phyloP scores from a whole-genome alignment of 2,113 vertebrate genomes.

The Motacilla tschutschensis region DNA sequence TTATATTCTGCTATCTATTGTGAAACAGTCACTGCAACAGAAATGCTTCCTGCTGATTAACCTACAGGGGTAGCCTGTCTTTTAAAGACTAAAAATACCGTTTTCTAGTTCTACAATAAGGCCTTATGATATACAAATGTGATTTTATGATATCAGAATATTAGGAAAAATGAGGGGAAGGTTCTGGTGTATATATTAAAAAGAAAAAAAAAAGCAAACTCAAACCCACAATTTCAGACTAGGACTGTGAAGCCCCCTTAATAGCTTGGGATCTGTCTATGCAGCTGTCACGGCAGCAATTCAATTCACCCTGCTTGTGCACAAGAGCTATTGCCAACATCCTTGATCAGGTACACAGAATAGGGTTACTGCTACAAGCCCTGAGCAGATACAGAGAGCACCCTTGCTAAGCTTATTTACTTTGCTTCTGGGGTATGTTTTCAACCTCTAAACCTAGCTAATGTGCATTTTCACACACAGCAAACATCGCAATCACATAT shows the following conservation, averaged over 20 bases:
- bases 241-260: background rate
- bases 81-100: background rate
- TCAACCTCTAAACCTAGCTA: background rate
- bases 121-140: background rate
- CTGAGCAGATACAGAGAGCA: background rate
- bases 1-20: constrained; percentile 53
- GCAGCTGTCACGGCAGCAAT: background rate
- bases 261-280: background rate
- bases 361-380: background rate
- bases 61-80: background rate
- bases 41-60: background rate
- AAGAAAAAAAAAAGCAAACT: background rate
- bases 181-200: accelerated
- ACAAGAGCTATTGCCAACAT: background rate
- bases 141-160: background rate
- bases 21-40: background rate
- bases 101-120: background rate
- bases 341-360: background rate
- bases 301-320: background rate
- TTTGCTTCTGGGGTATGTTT: background rate
- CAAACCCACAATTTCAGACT: background rate
- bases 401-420: background rate
- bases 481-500: background rate
- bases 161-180: background rate
- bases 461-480: background rate